These are phyloP conservation scores for Ophioderma brevispina DNA, from an alignment of 35 echinoderm and acorn worm species.

Conservation along the genomic window DNA sequence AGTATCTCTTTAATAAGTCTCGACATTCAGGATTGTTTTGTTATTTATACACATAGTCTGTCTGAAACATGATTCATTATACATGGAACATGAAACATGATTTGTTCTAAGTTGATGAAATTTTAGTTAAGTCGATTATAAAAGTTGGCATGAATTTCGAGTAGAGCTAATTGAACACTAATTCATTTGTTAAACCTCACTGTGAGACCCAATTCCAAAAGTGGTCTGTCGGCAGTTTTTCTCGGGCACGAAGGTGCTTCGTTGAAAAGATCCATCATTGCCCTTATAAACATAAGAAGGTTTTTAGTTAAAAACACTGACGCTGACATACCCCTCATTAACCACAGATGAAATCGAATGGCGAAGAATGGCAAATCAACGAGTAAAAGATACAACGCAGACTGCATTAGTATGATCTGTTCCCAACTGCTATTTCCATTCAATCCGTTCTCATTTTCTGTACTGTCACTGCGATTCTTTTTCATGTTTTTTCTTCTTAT, in stretches of 20 bases:
- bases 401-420: slow-evolving; percentile 61
- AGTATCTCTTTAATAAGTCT: no score
- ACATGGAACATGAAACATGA: no score
- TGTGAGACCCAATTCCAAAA: slow-evolving; percentile 68
- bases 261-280: slow-evolving; percentile 54
- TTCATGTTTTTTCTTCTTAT: slow-evolving; percentile 6
- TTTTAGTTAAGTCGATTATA: no score
- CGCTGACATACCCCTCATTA: slow-evolving; percentile 46
- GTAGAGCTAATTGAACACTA: no score
- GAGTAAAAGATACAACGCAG: slow-evolving; percentile 62
- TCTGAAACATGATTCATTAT: no score
- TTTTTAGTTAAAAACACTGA: slow-evolving; percentile 89
- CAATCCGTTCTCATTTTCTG: neutral
- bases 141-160: no score
- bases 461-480: slow-evolving; percentile 3
- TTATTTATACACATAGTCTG: no score
- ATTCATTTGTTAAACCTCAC: slow-evolving; percentile 56
- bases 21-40: no score
- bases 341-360: slow-evolving; percentile 78
- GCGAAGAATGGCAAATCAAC: slow-evolving; percentile 87
- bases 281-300: slow-evolving; percentile 82
- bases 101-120: no score
- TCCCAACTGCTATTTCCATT: slow-evolving; percentile 44
- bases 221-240: slow-evolving; percentile 55
- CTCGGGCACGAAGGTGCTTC: slow-evolving; percentile 56